Conservation (phyloP, 2,113 vertebrate genomes). For the Dendrocopos noguchii region DNA sequence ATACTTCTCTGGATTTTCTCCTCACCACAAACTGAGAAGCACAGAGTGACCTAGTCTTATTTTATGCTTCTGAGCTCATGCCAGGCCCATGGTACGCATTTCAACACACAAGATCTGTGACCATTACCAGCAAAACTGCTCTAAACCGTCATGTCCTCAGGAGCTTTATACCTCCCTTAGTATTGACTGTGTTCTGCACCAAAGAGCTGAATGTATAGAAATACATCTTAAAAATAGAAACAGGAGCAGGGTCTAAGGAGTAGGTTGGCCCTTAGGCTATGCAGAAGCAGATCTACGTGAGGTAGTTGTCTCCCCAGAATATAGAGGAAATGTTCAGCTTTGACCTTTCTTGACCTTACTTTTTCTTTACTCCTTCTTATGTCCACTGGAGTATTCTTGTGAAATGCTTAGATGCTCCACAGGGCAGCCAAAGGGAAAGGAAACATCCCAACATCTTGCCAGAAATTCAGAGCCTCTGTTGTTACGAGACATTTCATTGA, state of each 20-base stretch:
- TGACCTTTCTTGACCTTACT: background rate
- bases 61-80: background rate
- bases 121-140: background rate
- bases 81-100: background rate
- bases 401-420: background rate
- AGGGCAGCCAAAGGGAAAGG: background rate
- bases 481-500: background rate
- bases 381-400: background rate
- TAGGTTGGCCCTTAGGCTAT: background rate
- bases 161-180: background rate
- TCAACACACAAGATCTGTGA: background rate
- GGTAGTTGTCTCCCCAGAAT: background rate
- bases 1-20: background rate
- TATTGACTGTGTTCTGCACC: background rate
- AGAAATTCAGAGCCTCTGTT: background rate
- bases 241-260: background rate
- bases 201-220: background rate
- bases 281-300: background rate
- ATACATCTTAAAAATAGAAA: background rate
- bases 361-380: background rate
- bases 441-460: background rate
- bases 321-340: background rate
- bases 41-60: background rate
- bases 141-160: fast-evolving
- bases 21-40: background rate